Percentiles rank a stretch among this genome's conserved stretches.
These are phyloP conservation scores for Cephus rjabovi DNA, from an alignment of 2,888 invertebrate genomes.

Conservation along the genomic window DNA sequence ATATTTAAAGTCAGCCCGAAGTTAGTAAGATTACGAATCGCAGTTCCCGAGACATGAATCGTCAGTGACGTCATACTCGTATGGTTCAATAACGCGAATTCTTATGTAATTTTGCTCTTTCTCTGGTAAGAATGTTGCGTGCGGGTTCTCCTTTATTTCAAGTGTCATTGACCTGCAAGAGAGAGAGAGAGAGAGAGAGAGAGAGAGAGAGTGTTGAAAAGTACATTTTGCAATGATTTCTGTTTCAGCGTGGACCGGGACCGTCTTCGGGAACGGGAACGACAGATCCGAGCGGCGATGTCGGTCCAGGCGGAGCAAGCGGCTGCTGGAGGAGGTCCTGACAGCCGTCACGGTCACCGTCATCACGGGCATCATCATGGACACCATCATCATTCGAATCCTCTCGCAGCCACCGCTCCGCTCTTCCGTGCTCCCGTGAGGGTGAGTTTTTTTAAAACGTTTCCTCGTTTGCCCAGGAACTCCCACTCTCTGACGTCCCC, in stretches of 20 bases:
- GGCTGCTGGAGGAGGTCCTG: slow-evolving; percentile 74
- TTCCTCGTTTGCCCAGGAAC: no score
- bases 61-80: no score
- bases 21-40: no score
- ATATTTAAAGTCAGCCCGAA: no score
- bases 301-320: slow-evolving; percentile 73
- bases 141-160: neutral
- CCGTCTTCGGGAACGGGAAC: slow-evolving; percentile 82
- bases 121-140: neutral
- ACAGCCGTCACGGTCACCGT: slow-evolving; percentile 75
- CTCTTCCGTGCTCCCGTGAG: slow-evolving; percentile 60
- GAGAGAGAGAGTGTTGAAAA: neutral
- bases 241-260: slow-evolving; percentile 73
- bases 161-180: no score
- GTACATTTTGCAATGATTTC: slow-evolving; percentile 9
- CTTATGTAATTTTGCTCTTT: neutral
- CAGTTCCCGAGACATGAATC: no score
- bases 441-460: slow-evolving; percentile 43
- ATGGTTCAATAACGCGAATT: no score
- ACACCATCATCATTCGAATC: slow-evolving; percentile 54
- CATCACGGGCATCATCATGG: slow-evolving; percentile 55
- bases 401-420: slow-evolving; percentile 45
- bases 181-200: neutral
- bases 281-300: slow-evolving; percentile 82
- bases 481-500: no score